Conservation (phyloP, 2,113 vertebrate genomes). For the Dermatemys mawii region DNA sequence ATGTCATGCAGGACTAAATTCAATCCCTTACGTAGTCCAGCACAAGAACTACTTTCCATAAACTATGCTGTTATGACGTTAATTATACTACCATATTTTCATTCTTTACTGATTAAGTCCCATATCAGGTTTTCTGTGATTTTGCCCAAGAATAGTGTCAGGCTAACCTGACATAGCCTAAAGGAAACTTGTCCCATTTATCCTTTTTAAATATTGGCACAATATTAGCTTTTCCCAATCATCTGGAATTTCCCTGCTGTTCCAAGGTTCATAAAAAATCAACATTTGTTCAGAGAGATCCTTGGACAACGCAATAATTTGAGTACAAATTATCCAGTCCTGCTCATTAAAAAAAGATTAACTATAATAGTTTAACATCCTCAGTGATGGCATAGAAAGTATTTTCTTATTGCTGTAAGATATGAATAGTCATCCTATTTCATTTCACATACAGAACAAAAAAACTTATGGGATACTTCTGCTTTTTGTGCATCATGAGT, state of each 20-base stretch:
- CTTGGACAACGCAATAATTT: background rate
- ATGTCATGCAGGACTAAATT: accelerated
- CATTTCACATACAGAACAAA: too few relatives aligned
- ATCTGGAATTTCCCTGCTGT: too few relatives aligned
- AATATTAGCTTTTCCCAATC: too few relatives aligned
- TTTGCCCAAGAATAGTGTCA: background rate
- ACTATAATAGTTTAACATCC: background rate
- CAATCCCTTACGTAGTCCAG: background rate
- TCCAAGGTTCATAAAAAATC: background rate
- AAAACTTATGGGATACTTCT: too few relatives aligned
- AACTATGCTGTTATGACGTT: background rate
- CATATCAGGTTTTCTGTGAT: background rate
- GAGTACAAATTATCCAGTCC: background rate
- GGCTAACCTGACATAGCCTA: background rate
- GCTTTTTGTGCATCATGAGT: background rate
- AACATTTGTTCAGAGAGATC: accelerated
- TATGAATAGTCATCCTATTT: too few relatives aligned
- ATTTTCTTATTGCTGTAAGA: too few relatives aligned
- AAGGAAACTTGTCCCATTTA: background rate
- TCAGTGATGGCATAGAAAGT: background rate
- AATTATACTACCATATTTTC: background rate
- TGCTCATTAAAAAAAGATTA: background rate
- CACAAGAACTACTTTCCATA: background rate
- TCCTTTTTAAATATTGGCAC: background rate
- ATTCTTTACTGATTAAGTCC: slow-evolving; percentile 6